These are phyloP conservation scores for Pardalotus punctatus DNA, from an alignment of 2,113 vertebrate species.

Conservation along the genomic window DNA sequence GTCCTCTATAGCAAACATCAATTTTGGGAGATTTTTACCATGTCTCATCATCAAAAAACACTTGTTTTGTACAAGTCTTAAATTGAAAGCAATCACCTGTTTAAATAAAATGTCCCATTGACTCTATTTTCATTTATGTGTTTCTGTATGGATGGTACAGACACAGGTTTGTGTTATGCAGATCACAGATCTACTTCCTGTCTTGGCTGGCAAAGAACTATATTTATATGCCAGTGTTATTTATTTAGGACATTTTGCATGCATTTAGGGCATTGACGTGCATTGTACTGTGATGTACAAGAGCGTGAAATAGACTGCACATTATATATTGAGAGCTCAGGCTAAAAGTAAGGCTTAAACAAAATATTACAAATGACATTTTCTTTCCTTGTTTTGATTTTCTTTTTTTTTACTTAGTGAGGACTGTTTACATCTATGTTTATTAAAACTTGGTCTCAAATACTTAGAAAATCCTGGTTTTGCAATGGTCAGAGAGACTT, in stretches of 20 bases:
- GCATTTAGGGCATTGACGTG: not conserved
- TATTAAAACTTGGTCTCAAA: not conserved
- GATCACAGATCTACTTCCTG: not conserved
- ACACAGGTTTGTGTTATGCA: not conserved
- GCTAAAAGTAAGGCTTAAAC: not conserved
- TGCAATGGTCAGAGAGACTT: not conserved
- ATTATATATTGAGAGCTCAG: not conserved
- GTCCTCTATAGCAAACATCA: not conserved
- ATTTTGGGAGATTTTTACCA: not conserved
- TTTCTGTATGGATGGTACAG: not conserved
- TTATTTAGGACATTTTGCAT: not conserved
- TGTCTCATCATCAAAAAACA: not conserved
- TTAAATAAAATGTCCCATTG: not conserved
- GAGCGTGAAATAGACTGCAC: not conserved
- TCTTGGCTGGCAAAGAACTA: not conserved
- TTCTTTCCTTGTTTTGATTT: not conserved
- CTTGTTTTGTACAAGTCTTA: not conserved
- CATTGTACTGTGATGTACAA: not conserved
- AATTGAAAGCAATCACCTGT: not conserved
- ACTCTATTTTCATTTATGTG: not conserved
- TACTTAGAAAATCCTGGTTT: not conserved
- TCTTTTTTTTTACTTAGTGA: not conserved
- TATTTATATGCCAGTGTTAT: not conserved
- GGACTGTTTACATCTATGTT: not conserved
- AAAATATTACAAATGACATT: not conserved